Conservation (phyloP, 2,888 invertebrate species). For the Cephus rjabovi region DNA sequence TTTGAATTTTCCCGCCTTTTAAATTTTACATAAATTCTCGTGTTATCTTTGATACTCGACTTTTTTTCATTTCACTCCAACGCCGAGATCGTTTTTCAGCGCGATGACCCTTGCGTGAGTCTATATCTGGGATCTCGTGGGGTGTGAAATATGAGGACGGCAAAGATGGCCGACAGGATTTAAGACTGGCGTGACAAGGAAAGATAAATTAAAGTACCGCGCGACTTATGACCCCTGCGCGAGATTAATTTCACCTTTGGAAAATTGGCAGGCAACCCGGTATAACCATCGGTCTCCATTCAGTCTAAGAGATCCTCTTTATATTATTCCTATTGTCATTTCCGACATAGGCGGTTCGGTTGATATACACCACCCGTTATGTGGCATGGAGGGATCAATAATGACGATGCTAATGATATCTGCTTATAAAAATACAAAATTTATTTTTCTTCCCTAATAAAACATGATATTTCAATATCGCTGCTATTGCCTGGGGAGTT, state of each 20-base stretch:
- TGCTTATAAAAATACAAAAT: neutral
- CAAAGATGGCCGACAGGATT: neutral
- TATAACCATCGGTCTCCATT: constrained; percentile 15
- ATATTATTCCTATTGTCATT: neutral
- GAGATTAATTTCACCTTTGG: neutral
- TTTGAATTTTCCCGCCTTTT: no score
- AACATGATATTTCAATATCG: no score
- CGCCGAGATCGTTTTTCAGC: neutral
- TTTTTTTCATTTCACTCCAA: neutral
- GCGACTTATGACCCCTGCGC: neutral
- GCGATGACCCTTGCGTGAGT: neutral
- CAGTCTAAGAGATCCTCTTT: neutral
- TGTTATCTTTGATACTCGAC: no score
- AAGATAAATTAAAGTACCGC: neutral
- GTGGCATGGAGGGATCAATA: neutral
- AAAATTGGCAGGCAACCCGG: neutral
- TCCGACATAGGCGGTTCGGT: neutral
- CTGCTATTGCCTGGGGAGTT: no score
- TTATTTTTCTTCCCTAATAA: neutral
- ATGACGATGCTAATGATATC: neutral
- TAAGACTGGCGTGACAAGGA: neutral
- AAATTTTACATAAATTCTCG: no score
- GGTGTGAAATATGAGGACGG: neutral
- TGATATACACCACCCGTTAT: neutral
- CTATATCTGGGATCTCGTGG: neutral